Evolutionary conservation across 2,113 vertebrate genomes (phyloP), one percentile per base, ranked within the genome.

Genomic region (Ceuthmochares aereus): DNA sequence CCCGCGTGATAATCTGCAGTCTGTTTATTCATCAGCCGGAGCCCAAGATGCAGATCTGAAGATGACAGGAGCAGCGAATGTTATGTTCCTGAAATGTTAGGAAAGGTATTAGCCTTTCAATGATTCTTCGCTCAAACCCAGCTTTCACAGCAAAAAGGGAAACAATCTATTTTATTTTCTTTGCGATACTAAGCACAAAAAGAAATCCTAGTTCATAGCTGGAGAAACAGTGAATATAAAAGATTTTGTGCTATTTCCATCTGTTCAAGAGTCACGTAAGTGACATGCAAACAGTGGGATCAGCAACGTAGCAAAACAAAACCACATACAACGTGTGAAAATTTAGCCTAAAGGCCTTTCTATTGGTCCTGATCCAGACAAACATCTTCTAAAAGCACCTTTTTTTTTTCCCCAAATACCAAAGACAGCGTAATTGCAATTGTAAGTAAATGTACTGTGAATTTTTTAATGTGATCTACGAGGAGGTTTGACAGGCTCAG

Each of bases 21-120:
- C 79, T 97, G 94, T 97, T 97, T 97, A 93, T 95, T 97, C 95
- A 97, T 96, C 96, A 96, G 80, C 92, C 97, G 75, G 67, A 95
- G 87, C 74, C 95, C 74, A 20, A 30, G 67, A 94, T 95, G 92
- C 66, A 79, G 95, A 96, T 12, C 32, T 80, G 78, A 95, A 97
- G 74, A 75, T 94, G 92, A 97, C 55, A 87, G 73, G 34, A 93
- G 34, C 60, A 83, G 52, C 5, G 10, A 92, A 74, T 95, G 97
- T 92, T 95, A 72, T 73, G 47, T 96, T 93, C 49, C 84, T 8
- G 6, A 81, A 68, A 58, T 84, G 77, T 55, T 89, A 88, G 49
- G 68, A 88, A 77, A 69, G 45, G 34, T 92, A 91, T 97, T 95
- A 95, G 83, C 40, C 70, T 97, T 94, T 90, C 83, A 94, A 87